Conservation (phyloP, 2,888 invertebrate species). For the Philaethria dido region DNA sequence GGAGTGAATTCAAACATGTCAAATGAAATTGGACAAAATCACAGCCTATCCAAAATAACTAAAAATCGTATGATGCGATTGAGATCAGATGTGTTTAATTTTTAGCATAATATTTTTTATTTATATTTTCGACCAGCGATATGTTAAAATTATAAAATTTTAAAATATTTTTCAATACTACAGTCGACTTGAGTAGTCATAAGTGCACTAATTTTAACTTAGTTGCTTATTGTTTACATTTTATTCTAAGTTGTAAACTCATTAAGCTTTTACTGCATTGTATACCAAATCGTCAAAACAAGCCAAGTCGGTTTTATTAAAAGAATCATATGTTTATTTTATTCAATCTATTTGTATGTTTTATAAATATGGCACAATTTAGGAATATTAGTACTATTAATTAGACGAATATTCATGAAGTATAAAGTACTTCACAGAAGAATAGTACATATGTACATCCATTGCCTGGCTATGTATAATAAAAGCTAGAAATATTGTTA, state of each 20-base stretch:
- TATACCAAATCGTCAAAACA: background rate
- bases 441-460: background rate
- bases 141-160: background rate
- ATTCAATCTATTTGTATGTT: slow-evolving; percentile 26
- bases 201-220: background rate
- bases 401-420: slow-evolving; percentile 3
- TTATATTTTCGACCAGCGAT: slow-evolving; percentile 14
- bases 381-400: slow-evolving; percentile 41
- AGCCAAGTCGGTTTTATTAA: background rate
- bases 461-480: background rate
- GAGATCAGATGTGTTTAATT: slow-evolving; percentile 25
- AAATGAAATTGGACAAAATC: slow-evolving; percentile 27
- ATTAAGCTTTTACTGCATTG: background rate
- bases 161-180: background rate
- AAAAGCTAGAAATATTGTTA: background rate
- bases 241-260: slow-evolving; percentile 2
- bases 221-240: background rate
- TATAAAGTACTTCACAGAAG: background rate
- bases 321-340: background rate
- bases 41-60: slow-evolving; percentile 27
- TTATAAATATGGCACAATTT: slow-evolving; percentile 44
- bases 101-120: background rate
- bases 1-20: background rate
- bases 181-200: background rate
- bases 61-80: slow-evolving; percentile 7